phyloP scores from a whole-genome alignment of 2,113 vertebrate genomes.

The Zonotrichia leucophrys region DNA sequence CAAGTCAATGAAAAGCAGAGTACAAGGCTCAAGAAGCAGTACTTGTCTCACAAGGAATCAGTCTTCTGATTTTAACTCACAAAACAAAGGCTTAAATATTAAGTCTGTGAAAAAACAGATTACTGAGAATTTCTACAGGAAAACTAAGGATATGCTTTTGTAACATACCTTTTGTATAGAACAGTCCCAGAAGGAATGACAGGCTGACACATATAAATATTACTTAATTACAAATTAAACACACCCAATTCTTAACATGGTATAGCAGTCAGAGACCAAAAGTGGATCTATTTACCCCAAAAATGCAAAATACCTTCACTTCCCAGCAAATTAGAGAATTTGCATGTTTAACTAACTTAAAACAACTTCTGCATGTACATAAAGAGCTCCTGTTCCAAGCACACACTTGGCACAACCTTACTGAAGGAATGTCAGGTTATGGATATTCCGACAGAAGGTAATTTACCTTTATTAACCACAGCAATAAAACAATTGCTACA shows the following conservation, averaged over 20 bases:
- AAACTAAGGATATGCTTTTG: not conserved
- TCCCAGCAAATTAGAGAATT: not conserved
- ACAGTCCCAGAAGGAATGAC: not conserved
- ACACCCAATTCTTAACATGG: not conserved
- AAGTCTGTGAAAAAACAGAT: not conserved
- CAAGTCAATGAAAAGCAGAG: not conserved
- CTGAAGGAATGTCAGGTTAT: not conserved
- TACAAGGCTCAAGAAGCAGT: not conserved
- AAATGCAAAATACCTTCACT: not conserved
- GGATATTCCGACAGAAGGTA: fast-evolving
- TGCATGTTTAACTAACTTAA: not conserved
- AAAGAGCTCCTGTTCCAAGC: not conserved
- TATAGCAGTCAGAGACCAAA: not conserved
- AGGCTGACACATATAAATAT: not conserved
- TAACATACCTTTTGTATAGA: not conserved
- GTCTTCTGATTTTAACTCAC: not conserved
- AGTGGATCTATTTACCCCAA: not conserved
- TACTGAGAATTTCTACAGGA: not conserved
- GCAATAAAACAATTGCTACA: not conserved
- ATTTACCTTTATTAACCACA: not conserved
- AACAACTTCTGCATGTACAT: not conserved
- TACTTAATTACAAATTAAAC: not conserved
- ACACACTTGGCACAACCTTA: not conserved
- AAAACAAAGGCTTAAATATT: not conserved
- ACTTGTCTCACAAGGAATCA: not conserved